phyloP scores from a whole-genome alignment of 2,113 vertebrate genomes.

The Epinephelus cyanopodus region DNA sequence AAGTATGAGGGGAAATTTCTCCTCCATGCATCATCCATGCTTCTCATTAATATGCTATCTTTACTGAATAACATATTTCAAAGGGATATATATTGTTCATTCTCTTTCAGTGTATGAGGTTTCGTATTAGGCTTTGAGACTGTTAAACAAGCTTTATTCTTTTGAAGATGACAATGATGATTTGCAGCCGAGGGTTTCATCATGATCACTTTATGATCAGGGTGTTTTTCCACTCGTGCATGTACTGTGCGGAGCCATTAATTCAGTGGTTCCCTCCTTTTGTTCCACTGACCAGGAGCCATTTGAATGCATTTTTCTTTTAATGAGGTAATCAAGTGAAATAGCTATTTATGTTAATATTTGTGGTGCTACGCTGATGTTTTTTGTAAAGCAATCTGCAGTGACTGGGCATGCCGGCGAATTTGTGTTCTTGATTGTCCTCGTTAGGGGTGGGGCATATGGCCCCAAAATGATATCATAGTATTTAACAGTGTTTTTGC shows the following conservation, averaged over 20 bases:
- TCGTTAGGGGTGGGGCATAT: no score
- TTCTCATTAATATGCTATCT: neutral
- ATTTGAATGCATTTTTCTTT: neutral
- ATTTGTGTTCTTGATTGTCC: neutral
- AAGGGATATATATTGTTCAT: neutral
- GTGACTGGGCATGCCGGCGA: neutral
- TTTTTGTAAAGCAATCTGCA: neutral
- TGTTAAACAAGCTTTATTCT: neutral
- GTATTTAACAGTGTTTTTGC: no score
- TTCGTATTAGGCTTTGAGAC: neutral
- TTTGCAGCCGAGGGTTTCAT: neutral
- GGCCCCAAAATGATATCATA: no score
- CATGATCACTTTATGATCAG: neutral
- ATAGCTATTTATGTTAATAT: neutral
- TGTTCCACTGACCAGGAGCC: neutral
- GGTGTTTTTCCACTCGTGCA: neutral
- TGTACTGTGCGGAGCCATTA: neutral
- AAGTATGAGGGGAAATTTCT: neutral
- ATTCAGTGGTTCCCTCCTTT: no score
- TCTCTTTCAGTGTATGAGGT: neutral
- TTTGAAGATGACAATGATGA: neutral
- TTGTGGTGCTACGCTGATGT: neutral
- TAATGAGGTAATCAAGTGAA: neutral
- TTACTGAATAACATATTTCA: neutral
- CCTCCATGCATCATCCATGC: neutral